These are phyloP conservation scores for Drosophila putrida DNA, from an alignment of 2,888 invertebrate genomes.

Conservation along the genomic window DNA sequence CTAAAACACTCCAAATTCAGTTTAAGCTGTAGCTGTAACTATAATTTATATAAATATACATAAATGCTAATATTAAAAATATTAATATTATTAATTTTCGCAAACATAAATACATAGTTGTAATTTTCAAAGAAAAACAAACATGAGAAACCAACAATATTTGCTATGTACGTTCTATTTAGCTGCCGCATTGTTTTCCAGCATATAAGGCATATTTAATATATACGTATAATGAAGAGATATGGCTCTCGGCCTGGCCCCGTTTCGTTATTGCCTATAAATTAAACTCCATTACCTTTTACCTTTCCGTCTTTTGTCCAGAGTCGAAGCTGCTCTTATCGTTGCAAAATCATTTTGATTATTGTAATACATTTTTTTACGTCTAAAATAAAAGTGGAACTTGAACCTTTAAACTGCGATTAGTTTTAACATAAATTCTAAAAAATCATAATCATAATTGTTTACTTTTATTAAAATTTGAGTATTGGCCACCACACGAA, in stretches of 20 bases:
- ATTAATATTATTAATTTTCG: slow-evolving; percentile 80
- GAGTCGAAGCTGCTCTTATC: slow-evolving; percentile 33
- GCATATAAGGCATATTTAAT: slow-evolving; percentile 33
- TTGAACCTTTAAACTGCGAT: slow-evolving; percentile 30
- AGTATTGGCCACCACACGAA: slow-evolving; percentile 36
- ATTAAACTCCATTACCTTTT: slow-evolving; percentile 28
- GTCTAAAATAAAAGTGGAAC: slow-evolving; percentile 41
- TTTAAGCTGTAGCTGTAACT: slow-evolving; percentile 77
- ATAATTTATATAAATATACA: slow-evolving; percentile 81
- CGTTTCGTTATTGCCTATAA: slow-evolving; percentile 32
- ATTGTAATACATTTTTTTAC: slow-evolving; percentile 51
- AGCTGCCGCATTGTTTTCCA: slow-evolving; percentile 52
- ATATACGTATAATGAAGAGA: slow-evolving; percentile 6
- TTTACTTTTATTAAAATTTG: slow-evolving; percentile 11
- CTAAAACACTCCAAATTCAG: slow-evolving; percentile 80
- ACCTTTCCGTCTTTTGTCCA: slow-evolving; percentile 21
- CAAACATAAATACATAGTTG: slow-evolving; percentile 79
- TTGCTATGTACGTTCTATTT: slow-evolving; percentile 50
- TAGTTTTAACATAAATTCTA: slow-evolving; percentile 34
- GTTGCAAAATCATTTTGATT: slow-evolving; percentile 42
- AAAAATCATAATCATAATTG: slow-evolving; percentile 30
- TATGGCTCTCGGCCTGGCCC: slow-evolving; percentile 22
- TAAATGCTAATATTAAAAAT: slow-evolving; percentile 80
- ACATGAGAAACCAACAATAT: slow-evolving; percentile 28
- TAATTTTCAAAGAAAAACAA: slow-evolving; percentile 61